These are phyloP conservation scores for Thysanoteuthis rhombus DNA, from an alignment of 2,888 invertebrate species.

Conservation along the genomic window DNA sequence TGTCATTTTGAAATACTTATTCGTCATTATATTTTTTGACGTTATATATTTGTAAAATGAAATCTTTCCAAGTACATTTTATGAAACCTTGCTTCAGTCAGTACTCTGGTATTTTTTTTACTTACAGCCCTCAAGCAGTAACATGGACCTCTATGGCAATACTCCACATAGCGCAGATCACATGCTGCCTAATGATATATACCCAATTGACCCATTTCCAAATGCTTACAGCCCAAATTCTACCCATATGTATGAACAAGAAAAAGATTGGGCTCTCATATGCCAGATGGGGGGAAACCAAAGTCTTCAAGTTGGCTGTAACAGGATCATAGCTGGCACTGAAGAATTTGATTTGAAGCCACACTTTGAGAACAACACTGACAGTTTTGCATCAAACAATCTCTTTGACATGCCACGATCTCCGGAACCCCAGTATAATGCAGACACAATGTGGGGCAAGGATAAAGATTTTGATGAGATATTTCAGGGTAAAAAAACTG, in stretches of 20 bases:
- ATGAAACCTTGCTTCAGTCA: neutral
- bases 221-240: slow-evolving; percentile 18
- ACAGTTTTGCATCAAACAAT: neutral
- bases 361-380: slow-evolving; percentile 26
- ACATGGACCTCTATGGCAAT: slow-evolving; percentile 29
- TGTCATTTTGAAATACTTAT: too few relatives aligned
- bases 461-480: neutral
- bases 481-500: slow-evolving; percentile 19
- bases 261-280: neutral
- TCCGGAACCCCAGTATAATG: neutral
- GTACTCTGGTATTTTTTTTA: neutral
- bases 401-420: slow-evolving; percentile 14
- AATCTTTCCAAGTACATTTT: neutral
- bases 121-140: slow-evolving; percentile 14
- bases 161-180: slow-evolving; percentile 21
- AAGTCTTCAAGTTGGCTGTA: neutral
- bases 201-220: neutral
- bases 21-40: too few relatives aligned
- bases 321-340: neutral
- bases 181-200: slow-evolving; percentile 21
- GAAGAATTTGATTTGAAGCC: slow-evolving; percentile 30
- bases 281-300: neutral
- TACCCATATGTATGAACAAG: slow-evolving; percentile 28
- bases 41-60: too few relatives aligned
- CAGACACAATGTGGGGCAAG: slow-evolving; percentile 13